phyloP scores from a whole-genome alignment of 2,888 invertebrate species.

The Drosophila suboccidentalis region DNA sequence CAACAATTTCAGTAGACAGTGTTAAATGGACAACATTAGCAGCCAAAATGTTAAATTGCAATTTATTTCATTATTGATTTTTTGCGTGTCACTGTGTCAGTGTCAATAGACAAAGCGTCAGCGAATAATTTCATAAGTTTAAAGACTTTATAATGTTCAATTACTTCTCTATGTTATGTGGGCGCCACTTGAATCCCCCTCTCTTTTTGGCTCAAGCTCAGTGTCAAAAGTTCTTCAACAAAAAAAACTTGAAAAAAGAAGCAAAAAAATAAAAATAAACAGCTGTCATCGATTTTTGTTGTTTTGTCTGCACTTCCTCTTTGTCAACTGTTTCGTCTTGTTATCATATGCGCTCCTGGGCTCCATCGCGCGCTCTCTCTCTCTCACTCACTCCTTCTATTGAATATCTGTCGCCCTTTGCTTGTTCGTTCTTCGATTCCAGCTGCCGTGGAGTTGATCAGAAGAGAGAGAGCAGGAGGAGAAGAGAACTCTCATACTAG shows the following conservation, averaged over 20 bases:
- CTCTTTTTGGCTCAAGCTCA: slow-evolving; percentile 42
- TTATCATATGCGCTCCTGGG: slow-evolving; percentile 45
- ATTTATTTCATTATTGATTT: slow-evolving; percentile 66
- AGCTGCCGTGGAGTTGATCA: slow-evolving; percentile 1
- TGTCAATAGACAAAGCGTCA: slow-evolving; percentile 55
- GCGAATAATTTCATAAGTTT: slow-evolving; percentile 30
- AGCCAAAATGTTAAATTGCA: slow-evolving; percentile 57
- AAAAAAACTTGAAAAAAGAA: slow-evolving; percentile 19
- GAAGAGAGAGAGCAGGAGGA: slow-evolving; percentile 1
- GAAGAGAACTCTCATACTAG: slow-evolving; percentile 37
- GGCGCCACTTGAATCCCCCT: slow-evolving; percentile 52
- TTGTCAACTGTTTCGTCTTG: slow-evolving; percentile 57
- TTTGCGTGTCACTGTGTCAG: slow-evolving; percentile 71
- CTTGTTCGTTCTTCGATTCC: slow-evolving; percentile 34
- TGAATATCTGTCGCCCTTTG: slow-evolving; percentile 23
- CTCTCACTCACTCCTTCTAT: slow-evolving; percentile 9
- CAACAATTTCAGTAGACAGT: slow-evolving; percentile 22
- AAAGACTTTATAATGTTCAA: slow-evolving; percentile 48
- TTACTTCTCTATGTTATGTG: slow-evolving; percentile 59
- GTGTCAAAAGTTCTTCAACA: slow-evolving; percentile 64
- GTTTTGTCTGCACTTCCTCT: slow-evolving; percentile 49
- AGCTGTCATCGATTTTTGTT: slow-evolving; percentile 64
- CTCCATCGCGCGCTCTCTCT: slow-evolving; percentile 9
- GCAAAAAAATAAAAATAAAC: slow-evolving; percentile 44
- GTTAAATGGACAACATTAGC: slow-evolving; percentile 39